Percentiles rank a stretch among this genome's conserved stretches.
These are phyloP conservation scores for Eremobia ochroleuca DNA, from an alignment of 2,888 invertebrate species.

Conservation along the genomic window DNA sequence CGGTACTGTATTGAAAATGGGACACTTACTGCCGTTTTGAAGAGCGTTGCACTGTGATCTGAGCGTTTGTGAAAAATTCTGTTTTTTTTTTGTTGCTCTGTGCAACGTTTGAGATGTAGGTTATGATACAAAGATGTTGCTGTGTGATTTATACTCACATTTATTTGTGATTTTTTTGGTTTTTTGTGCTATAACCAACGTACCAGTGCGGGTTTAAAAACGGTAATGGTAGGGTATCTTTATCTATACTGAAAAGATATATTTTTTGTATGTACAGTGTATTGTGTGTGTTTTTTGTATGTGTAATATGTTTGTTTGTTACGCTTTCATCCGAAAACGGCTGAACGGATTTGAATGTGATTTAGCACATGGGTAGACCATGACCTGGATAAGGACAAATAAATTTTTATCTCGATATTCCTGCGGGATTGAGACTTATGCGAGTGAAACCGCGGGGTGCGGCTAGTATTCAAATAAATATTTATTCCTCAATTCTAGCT, in stretches of 20 bases:
- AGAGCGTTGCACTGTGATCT: constrained; percentile 67
- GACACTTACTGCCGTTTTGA: constrained; percentile 60
- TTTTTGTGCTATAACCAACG: not conserved
- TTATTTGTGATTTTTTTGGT: not conserved
- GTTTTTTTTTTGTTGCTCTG: constrained; percentile 29
- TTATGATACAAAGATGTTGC: constrained; percentile 36
- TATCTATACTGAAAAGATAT: no score
- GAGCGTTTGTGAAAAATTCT: constrained; percentile 52
- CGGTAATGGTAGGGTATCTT: no score
- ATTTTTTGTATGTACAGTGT: no score
- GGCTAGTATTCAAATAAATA: not conserved
- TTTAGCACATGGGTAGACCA: no score
- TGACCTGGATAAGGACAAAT: no score
- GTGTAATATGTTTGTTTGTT: no score
- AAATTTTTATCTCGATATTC: no score
- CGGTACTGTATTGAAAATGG: constrained; percentile 70
- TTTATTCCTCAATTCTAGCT: not conserved
- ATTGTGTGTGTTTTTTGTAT: no score
- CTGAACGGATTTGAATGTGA: no score
- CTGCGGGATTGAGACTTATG: not conserved
- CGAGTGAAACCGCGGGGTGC: not conserved
- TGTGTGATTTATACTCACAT: constrained; percentile 44
- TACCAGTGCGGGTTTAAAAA: no score
- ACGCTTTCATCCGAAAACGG: no score
- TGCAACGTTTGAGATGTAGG: constrained; percentile 53